Base-by-base conservation (phyloP, 2,888 invertebrate species). In the Pardosa pseudoannulata region DNA sequence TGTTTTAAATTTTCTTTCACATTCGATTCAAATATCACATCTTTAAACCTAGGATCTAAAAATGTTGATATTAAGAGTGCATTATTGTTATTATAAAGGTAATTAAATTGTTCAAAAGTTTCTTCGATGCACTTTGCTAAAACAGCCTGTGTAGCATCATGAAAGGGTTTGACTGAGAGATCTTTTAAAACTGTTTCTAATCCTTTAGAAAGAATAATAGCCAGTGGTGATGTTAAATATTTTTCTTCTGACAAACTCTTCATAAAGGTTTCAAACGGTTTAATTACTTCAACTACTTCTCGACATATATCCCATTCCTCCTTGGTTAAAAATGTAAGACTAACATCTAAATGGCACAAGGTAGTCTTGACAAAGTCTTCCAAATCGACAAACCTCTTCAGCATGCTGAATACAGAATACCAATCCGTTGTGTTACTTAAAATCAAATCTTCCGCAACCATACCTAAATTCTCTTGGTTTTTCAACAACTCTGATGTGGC, bases 11-110 rank as follows among this genome's bases (percentile, higher is more conserved):
- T 50, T 7, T 28, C 19, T 28, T 13, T 29, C 0, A 29, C 19
- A 9, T 27, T 46, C 1, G 46, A 11, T 50, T 72, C 72, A 29
- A 50, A 46, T 46, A 72, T 50, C 29, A 72, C 50, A 72, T 50
- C 50, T 72, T 72, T 72, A 50, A 50, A 72, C 16, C n/a, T 19
- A 6, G 72, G 72, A 16, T 72, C 72, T 7, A 72, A 19, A 28
- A 72, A 50, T 7, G 50, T 72, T n/a, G 50, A 11, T n/a, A 28
- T 50, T 9, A 28, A 23, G 6, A 72, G 28, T 1, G 19, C 29
- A n/a, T 50, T 50, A n/a, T 50, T 50, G 50, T 28, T 72, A 6
- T 23, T 29, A 0, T 72, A 23, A 2, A 56, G 23, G 23, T 56
- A 23, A 56, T 11, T 56, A 16, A 56, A 56, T 6, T 56, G 56